These are phyloP conservation scores for Nephrotoma appendiculata DNA, from an alignment of 2,888 invertebrate genomes.

Conservation along the genomic window DNA sequence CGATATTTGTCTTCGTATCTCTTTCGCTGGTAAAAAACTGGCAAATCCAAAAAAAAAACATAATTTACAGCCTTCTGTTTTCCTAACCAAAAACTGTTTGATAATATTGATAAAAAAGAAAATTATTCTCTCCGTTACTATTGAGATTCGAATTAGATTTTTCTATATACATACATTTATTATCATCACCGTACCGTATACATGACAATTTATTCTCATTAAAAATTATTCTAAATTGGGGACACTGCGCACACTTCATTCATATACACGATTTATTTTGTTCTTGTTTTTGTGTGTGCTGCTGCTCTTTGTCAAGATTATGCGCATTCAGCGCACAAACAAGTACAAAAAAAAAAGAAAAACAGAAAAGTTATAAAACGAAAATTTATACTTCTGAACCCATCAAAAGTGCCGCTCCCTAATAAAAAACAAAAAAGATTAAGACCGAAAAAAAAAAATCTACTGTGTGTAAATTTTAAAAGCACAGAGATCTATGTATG, in stretches of 20 bases:
- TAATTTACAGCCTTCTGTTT: neutral
- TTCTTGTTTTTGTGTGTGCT: neutral
- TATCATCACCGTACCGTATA: neutral
- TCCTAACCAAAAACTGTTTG: neutral
- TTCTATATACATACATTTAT: neutral
- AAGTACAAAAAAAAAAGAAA: no score
- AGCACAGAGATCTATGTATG: neutral
- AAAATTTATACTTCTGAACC: neutral
- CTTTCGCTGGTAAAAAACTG: neutral
- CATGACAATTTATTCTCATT: neutral
- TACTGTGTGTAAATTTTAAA: neutral
- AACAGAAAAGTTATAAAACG: neutral
- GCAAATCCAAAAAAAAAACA: neutral
- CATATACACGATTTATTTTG: neutral
- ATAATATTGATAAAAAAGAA: neutral
- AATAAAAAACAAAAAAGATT: neutral
- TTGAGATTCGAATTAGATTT: neutral
- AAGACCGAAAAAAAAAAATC: neutral
- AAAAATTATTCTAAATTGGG: neutral
- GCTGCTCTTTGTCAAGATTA: neutral
- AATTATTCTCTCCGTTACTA: neutral
- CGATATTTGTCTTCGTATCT: neutral
- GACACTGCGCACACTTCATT: neutral
- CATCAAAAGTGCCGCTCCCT: conserved; percentile 3
- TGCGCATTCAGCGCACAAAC: neutral